Evolutionary conservation across 2,888 invertebrate genomes (phyloP).

Genomic region (Agriotes lineatus): DNA sequence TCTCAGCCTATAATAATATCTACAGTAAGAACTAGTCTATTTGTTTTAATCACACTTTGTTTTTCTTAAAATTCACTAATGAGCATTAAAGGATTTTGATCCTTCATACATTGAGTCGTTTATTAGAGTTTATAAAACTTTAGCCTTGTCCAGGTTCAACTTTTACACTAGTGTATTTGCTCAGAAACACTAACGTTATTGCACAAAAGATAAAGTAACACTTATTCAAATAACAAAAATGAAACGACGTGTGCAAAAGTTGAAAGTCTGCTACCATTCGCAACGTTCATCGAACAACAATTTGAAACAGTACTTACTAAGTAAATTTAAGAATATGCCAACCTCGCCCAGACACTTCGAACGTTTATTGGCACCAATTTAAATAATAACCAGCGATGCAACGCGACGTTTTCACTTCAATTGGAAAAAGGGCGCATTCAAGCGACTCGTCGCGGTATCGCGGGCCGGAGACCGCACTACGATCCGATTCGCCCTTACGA

Average conservation of each 20-base stretch:
- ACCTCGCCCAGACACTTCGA: constrained; percentile 39
- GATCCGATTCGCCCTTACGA: constrained; percentile 64
- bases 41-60: constrained; percentile 64
- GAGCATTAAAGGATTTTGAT: constrained; percentile 41
- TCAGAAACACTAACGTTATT: constrained; percentile 38
- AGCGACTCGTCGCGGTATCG: constrained; percentile 59
- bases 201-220: constrained; percentile 42
- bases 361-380: constrained; percentile 58
- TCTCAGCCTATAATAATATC: constrained; percentile 56
- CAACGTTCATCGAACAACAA: constrained; percentile 33
- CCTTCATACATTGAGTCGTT: constrained; percentile 37
- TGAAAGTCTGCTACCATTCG: constrained; percentile 22
- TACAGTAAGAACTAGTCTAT: constrained; percentile 59
- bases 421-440: constrained; percentile 25
- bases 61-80: constrained; percentile 51
- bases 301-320: constrained; percentile 26
- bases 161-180: constrained; percentile 30
- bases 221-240: constrained; percentile 36
- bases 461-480: constrained; percentile 64
- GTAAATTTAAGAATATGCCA: constrained; percentile 35
- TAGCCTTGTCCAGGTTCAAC: constrained; percentile 21
- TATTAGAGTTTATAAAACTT: constrained; percentile 24
- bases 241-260: constrained; percentile 33
- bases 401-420: constrained; percentile 48
- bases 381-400: constrained; percentile 55